phyloP scores from a whole-genome alignment of 2,797 vertebrate genomes.

The Phyllotis vaccarum region DNA sequence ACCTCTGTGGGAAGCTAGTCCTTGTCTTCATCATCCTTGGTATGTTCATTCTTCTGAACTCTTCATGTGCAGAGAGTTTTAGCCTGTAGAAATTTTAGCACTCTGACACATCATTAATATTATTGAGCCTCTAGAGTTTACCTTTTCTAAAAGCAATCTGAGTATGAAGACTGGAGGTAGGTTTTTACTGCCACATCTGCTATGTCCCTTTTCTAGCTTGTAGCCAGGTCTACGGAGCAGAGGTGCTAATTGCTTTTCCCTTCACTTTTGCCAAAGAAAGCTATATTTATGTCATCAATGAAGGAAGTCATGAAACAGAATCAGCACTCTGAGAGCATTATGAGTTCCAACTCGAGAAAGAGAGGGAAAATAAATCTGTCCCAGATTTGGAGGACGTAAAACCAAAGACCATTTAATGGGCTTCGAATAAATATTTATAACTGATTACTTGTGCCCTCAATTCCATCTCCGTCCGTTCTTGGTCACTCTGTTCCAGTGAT shows the following conservation, averaged over 20 bases:
- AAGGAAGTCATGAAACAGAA: neutral
- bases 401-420: conserved; percentile 4
- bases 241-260: conserved; percentile 4
- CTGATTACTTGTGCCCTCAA: neutral
- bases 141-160: conserved; percentile 58
- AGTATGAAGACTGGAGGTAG: neutral
- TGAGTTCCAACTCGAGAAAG: neutral
- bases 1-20: neutral
- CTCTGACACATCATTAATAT: conserved; percentile 22
- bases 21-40: neutral
- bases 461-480: neutral
- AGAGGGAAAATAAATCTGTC: neutral
- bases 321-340: neutral
- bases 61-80: neutral
- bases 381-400: conserved; percentile 15
- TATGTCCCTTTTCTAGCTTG: neutral
- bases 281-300: neutral
- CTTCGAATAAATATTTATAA: conserved; percentile 7
- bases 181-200: neutral
- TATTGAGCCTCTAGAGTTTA: conserved; percentile 18
- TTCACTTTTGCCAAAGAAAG: conserved; percentile 50
- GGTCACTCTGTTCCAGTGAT: neutral
- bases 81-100: neutral
- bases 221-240: neutral
- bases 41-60: neutral